These are phyloP conservation scores for Pseudonaja textilis DNA, from an alignment of 2,113 vertebrate species.

Conservation along the genomic window DNA sequence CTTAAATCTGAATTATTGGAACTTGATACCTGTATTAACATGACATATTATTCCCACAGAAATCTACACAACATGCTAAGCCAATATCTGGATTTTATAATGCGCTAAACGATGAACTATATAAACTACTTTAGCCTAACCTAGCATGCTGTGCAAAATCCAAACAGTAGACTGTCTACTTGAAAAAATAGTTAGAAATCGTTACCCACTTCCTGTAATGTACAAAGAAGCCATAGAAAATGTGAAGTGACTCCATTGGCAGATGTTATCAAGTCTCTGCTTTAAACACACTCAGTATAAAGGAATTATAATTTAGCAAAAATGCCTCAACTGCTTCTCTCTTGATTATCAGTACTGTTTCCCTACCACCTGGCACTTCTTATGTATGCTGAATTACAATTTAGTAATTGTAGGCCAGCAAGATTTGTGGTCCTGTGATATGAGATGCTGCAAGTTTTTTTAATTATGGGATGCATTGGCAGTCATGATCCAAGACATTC, in stretches of 20 bases:
- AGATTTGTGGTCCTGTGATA: neutral
- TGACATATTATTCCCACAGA: neutral
- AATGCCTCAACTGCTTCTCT: neutral
- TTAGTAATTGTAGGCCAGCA: neutral
- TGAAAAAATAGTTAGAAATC: neutral
- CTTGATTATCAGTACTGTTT: neutral
- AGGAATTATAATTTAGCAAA: neutral
- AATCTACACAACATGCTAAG: neutral
- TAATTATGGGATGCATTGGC: neutral
- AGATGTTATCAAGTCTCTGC: neutral
- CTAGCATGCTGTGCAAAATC: neutral
- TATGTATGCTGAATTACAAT: neutral
- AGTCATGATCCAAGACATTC: neutral
- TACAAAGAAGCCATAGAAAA: neutral
- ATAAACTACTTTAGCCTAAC: neutral
- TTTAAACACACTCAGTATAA: neutral
- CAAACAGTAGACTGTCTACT: neutral
- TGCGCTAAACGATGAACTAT: neutral
- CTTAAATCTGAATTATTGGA: neutral
- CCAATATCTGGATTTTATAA: neutral
- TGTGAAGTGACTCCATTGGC: neutral
- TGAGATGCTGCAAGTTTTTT: neutral
- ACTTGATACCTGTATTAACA: neutral
- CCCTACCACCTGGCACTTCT: neutral
- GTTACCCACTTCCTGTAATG: neutral